Base-by-base conservation (phyloP, 53 echinoderm and acorn worm species). In the Luidia sarsii region DNA sequence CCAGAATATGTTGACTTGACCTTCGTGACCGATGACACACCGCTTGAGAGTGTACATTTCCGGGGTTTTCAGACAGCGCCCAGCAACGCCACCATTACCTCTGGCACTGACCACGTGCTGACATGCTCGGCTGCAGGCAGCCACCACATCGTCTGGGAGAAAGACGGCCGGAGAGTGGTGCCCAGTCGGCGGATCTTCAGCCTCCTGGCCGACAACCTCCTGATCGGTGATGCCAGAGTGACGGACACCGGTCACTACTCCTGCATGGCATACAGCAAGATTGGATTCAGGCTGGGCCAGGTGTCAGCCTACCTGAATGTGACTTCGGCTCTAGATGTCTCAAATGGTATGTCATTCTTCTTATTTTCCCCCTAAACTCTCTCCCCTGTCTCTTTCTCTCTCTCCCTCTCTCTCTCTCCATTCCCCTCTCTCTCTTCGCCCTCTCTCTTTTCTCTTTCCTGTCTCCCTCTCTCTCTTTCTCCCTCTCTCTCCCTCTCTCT, bases 261-360 rank as follows among this genome's bases (percentile, higher is more conserved):
- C 7, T 94, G 94, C 28, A 45, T 82, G 14, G 85, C 82, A 0
- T 69, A 45, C 10, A 53, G 41, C 30, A 52, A 68, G 32, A 41
- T 6, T 7, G 21, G 35, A 27, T 68, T 37, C 18, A 30, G 14
- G 5, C 57, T 87, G 14, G 89, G 75, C 15, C 38, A 64, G 22
- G 89, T 81, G 9, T 64, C 83, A 9, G 94, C 86, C 15, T 37
- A 57, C 27, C 48, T 94, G 20, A 65, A 24, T 9, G 75, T 94
- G 15, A 66, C 60, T 22, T 62, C 57, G 13, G 39, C 24, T 19
- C 50, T 34, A 18, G 66, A 80, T 11, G 75, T 87, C 0, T 57
- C 67, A 50, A 66, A 87, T 46, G 79, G 94, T 94, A 69, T 67
- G 82, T 36, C n/a, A n/a, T n/a, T n/a, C n/a, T n/a, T n/a, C n/a